phyloP scores from a whole-genome alignment of 2,797 vertebrate genomes.

The Neosilurus mollespiculum region DNA sequence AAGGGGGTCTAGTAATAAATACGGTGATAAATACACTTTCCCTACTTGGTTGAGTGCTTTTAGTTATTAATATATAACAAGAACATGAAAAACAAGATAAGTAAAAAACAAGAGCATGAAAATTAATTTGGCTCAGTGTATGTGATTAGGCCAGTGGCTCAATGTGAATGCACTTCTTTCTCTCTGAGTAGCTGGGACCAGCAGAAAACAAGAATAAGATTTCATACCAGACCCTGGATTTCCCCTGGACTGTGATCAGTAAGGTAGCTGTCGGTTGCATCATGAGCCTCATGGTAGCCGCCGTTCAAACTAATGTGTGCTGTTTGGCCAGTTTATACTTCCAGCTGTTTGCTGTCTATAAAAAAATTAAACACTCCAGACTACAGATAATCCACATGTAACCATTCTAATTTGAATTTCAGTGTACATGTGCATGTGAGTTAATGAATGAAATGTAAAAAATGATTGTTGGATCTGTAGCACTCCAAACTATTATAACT shows the following conservation, averaged over 20 bases:
- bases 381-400: constrained; percentile 42
- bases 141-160: background rate
- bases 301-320: constrained; percentile 2
- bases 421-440: background rate
- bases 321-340: background rate
- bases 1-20: background rate
- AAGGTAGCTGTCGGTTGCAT: constrained; percentile 64
- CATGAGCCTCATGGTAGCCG: constrained; percentile 20
- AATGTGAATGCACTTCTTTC: constrained; percentile 40
- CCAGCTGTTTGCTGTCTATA: too few relatives aligned
- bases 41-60: too few relatives aligned
- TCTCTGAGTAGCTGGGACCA: constrained; percentile 62
- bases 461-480: background rate
- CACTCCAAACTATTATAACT: background rate
- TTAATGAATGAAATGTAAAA: background rate
- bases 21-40: too few relatives aligned
- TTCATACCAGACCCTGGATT: constrained; percentile 55
- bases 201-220: constrained; percentile 60
- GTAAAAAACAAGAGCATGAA: background rate
- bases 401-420: background rate
- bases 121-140: background rate
- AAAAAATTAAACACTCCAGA: background rate
- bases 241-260: constrained; percentile 53
- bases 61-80: too few relatives aligned
- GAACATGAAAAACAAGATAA: background rate